These are phyloP conservation scores for Drosophila niveifrons DNA, from an alignment of 2,888 invertebrate genomes.

Conservation along the genomic window DNA sequence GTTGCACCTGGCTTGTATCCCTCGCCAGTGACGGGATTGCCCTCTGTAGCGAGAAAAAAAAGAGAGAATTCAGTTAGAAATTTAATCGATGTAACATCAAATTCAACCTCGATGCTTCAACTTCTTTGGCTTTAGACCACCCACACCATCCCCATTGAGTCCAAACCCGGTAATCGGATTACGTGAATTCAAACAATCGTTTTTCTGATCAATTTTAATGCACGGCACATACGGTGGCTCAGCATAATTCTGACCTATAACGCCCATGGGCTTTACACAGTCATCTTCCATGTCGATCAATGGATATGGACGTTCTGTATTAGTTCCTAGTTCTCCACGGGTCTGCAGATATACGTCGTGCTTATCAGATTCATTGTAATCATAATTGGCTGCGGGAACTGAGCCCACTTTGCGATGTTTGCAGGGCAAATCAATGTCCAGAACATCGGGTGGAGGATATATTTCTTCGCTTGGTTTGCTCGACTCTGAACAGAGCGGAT, in stretches of 20 bases:
- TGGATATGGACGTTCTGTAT: conserved; percentile 56
- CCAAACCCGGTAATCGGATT: conserved; percentile 64
- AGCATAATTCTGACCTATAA: conserved; percentile 27
- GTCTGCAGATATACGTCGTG: conserved; percentile 56
- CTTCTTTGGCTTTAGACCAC: conserved; percentile 47
- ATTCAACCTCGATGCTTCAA: conserved; percentile 53
- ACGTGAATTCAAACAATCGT: conserved; percentile 27
- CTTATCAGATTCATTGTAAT: conserved; percentile 39
- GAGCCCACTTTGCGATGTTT: conserved; percentile 27
- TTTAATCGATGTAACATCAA: conserved; percentile 51
- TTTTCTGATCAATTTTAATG: conserved; percentile 28
- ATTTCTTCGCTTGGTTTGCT: conserved; percentile 1
- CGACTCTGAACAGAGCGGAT: conserved; percentile 38
- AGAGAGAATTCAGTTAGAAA: conserved; percentile 3
- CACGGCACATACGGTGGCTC: conserved; percentile 33
- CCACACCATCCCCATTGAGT: conserved; percentile 51
- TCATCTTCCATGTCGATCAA: conserved; percentile 41
- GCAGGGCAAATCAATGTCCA: conserved; percentile 56
- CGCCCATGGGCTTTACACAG: conserved; percentile 19
- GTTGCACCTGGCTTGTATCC: conserved; percentile 86
- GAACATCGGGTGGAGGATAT: neutral
- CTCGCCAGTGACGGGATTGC: conserved; percentile 87
- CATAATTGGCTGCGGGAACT: conserved; percentile 33
- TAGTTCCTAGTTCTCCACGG: conserved; percentile 41
- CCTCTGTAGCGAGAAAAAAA: conserved; percentile 82